Evolutionary conservation across 2,797 vertebrate genomes (phyloP).

Genomic region (Hafferia zeledoni): DNA sequence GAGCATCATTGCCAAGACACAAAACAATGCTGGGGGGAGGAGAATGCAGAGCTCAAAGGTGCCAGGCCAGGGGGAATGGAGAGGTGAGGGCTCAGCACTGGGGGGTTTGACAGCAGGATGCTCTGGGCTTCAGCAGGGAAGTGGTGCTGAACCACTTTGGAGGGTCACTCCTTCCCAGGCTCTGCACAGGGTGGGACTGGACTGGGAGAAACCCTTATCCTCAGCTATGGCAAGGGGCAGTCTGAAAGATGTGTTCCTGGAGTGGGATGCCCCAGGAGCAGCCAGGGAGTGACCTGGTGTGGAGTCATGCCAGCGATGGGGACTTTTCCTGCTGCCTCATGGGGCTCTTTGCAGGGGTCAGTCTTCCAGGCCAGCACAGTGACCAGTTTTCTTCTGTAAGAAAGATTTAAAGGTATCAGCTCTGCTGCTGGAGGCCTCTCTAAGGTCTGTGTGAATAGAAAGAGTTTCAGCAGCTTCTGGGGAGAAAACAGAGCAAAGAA

Average conservation of each 20-base stretch:
- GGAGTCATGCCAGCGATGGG: rapidly evolving
- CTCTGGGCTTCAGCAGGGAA: background rate
- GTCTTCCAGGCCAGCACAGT: background rate
- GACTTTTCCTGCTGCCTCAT: background rate
- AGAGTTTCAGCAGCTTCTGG: background rate
- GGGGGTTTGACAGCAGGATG: background rate
- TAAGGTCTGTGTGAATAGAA: background rate
- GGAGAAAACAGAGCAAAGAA: background rate
- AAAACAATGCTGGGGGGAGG: background rate
- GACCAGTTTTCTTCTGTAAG: background rate
- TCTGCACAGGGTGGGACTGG: background rate
- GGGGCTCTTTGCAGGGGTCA: background rate
- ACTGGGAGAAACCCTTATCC: background rate
- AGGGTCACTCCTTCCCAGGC: background rate
- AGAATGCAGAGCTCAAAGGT: background rate
- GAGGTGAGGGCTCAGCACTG: background rate
- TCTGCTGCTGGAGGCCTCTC: background rate
- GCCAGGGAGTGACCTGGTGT: background rate
- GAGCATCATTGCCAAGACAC: background rate
- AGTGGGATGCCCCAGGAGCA: background rate
- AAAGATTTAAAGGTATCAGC: background rate
- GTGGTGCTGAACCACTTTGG: background rate
- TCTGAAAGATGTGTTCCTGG: background rate
- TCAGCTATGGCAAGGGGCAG: background rate
- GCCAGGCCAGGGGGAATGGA: background rate